Conservation (phyloP, 2,888 invertebrate species). For the Trichacis sp. region DNA sequence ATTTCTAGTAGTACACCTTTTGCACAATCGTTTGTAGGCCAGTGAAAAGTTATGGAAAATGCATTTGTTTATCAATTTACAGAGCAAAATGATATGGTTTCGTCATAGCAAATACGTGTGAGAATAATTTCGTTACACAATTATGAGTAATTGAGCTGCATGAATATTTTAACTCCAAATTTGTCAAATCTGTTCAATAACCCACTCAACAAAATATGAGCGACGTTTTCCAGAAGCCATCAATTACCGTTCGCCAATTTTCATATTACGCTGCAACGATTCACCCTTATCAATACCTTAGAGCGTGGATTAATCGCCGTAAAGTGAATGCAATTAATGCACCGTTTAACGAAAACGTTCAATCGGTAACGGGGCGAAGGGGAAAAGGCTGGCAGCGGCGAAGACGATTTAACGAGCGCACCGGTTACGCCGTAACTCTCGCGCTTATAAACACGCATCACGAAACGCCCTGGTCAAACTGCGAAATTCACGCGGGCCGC, state of each 20-base stretch:
- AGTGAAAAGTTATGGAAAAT: too few relatives aligned
- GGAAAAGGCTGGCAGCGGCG: too few relatives aligned
- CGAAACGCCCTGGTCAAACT: slow-evolving; percentile 36
- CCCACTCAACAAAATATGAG: too few relatives aligned
- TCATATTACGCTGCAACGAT: not conserved
- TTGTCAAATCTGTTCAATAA: too few relatives aligned
- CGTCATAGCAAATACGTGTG: too few relatives aligned
- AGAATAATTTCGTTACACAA: too few relatives aligned
- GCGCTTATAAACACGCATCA: slow-evolving; percentile 40
- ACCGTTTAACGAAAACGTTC: slow-evolving; percentile 28
- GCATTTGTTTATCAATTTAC: too few relatives aligned
- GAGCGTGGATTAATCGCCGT: not conserved
- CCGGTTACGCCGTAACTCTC: slow-evolving; percentile 23
- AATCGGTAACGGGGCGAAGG: slow-evolving; percentile 18
- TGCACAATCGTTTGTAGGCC: too few relatives aligned
- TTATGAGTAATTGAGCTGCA: too few relatives aligned
- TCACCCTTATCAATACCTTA: slow-evolving; percentile 7
- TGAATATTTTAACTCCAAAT: too few relatives aligned
- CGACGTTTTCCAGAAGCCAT: not conserved
- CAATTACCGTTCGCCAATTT: not conserved
- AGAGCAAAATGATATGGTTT: too few relatives aligned
- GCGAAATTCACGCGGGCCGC: slow-evolving; percentile 40
- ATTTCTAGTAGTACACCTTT: too few relatives aligned
- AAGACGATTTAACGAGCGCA: slow-evolving; percentile 38
- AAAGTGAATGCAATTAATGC: slow-evolving; percentile 26